Conservation (phyloP, 37 sponge, comb jelly and placozoan species). For the Aplysina aerophoba region DNA sequence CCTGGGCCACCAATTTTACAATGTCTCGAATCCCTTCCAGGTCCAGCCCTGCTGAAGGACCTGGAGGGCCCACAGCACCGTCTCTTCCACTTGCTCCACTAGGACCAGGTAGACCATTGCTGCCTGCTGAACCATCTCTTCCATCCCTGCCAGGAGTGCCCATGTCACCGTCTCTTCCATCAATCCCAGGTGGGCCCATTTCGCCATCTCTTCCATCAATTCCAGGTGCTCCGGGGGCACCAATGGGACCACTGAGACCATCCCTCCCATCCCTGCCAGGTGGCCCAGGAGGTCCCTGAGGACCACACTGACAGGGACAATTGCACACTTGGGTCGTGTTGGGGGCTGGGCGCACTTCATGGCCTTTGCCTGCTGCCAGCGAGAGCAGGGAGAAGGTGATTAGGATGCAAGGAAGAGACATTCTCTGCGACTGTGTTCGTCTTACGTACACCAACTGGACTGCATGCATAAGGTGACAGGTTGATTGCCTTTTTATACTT, state of each 20-base stretch:
- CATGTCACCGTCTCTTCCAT: background rate
- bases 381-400: background rate
- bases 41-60: background rate
- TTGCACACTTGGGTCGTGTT: no score
- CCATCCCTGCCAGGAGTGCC: background rate
- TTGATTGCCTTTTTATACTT: no score
- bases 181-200: no score
- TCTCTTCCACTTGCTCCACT: background rate
- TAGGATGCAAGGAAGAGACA: background rate
- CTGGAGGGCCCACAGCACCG: slow-evolving; percentile 13
- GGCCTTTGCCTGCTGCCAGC: background rate
- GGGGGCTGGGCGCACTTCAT: background rate
- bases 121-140: background rate
- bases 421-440: no score
- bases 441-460: no score
- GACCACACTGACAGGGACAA: no score
- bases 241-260: no score
- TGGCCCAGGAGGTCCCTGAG: no score
- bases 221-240: no score
- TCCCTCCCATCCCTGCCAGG: background rate
- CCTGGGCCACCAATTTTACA: background rate
- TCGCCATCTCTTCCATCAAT: no score
- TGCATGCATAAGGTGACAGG: no score
- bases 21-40: background rate
- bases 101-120: no score